A percentile compares a stretch with the other conserved stretches of the same genome.
These are phyloP conservation scores for Chaetorhynchus papuensis DNA, from an alignment of 2,113 vertebrate species.

Conservation along the genomic window DNA sequence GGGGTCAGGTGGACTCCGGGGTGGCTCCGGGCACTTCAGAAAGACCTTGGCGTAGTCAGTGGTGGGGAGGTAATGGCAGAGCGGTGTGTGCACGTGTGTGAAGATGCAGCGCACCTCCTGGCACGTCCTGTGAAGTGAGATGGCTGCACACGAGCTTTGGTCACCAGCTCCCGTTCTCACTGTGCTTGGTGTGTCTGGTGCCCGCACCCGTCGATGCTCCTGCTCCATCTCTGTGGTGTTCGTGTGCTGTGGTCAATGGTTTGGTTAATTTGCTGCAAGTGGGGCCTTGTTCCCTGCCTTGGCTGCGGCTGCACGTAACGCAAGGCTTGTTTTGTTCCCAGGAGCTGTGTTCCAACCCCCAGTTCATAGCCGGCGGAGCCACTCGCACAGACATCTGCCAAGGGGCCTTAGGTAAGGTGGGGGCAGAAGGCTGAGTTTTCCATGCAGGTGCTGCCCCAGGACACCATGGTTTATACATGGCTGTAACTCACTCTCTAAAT, in stretches of 20 bases:
- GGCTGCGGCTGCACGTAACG: fast-evolving
- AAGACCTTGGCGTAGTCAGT: background rate
- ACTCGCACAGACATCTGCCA: conserved; percentile 58
- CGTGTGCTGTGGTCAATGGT: background rate
- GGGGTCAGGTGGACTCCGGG: background rate
- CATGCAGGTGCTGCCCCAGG: background rate
- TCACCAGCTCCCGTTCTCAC: background rate
- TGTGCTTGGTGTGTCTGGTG: background rate
- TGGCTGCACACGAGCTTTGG: background rate
- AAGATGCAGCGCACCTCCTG: background rate
- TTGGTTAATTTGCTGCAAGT: background rate
- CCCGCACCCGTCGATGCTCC: fast-evolving
- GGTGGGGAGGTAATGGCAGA: background rate
- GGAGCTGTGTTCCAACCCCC: conserved; percentile 51
- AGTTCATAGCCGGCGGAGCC: conserved; percentile 21
- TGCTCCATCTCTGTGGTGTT: background rate
- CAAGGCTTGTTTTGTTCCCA: background rate
- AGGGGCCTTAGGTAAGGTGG: conserved; percentile 40
- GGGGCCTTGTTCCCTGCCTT: background rate
- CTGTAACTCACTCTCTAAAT: background rate
- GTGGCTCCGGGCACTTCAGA: background rate
- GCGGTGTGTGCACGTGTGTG: background rate
- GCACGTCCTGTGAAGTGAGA: background rate
- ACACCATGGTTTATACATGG: background rate
- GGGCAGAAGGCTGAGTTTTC: background rate